Base-by-base conservation (phyloP, 2,113 vertebrate genomes). In the Dasypus novemcinctus region DNA sequence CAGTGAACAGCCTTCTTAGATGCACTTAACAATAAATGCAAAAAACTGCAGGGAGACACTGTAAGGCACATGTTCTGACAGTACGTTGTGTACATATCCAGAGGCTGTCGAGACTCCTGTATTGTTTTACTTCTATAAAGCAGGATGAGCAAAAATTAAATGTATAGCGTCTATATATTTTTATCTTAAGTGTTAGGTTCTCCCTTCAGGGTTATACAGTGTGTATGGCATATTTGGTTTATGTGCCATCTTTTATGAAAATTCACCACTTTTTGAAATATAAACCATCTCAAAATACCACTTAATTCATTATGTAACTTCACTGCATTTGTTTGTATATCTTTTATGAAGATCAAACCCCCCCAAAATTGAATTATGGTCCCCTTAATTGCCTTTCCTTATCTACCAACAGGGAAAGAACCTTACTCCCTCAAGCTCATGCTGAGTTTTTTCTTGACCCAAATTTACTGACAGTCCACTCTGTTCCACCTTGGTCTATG, bases 81-180 rank as follows among this genome's bases (percentile, higher is more conserved):
- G 29, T 29, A 72, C 31, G 5, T 5, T 18, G 0, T 0, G 4
- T 4, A 7, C 25, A 5, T 33, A 0, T 18, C 21, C 36, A 4
- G 15, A 29, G 76, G 23, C 1, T 1, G 21, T n/a, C 4, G 33
- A 3, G 3, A 4, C 18, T 21, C 6, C 52, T 5, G 0, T 69
- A 27, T 31, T 43, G 31, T 49, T 74, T 8, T 64, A 8, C 49
- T 68, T 61, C 29, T 54, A 5, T 57, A 15, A n/a, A 68, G 3
- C 5, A 4, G 8, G 54, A n/a, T 25, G 6, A 75, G 5, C 54
- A 11, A 5, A 36, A 33, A 4, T 21, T 13, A 1, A 5, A 3
- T n/a, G n/a, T 21, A 2, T 18, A 2, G 9, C 1, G 31, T 4
- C 1, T 2, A 1, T n/a, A 2, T n/a, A 0, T 49, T 82, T 72